A percentile compares a stretch with the other conserved stretches of the same genome.
These are phyloP conservation scores for Lepus europaeus DNA, from an alignment of 2,113 vertebrate genomes.

Conservation along the genomic window DNA sequence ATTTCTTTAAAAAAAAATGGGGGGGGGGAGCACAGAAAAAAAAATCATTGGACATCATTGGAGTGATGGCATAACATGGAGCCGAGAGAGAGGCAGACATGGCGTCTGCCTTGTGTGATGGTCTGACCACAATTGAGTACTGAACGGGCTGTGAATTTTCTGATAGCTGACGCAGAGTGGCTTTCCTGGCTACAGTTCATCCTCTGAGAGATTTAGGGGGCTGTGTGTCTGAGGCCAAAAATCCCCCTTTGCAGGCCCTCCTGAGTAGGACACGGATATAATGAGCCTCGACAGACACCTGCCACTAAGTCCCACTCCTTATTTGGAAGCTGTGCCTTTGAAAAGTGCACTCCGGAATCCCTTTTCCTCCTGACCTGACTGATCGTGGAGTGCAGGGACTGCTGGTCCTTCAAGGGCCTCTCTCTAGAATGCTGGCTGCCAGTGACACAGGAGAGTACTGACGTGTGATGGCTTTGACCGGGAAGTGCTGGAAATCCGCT, in stretches of 20 bases:
- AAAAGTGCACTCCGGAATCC: neutral
- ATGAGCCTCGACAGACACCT: neutral
- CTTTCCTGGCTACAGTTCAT: neutral
- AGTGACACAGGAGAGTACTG: neutral
- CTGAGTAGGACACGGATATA: neutral
- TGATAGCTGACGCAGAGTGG: neutral
- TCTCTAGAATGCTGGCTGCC: neutral
- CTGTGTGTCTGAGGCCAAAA: neutral
- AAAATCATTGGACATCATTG: neutral
- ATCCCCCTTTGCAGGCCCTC: neutral
- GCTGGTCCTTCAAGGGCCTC: neutral
- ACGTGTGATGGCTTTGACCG: neutral
- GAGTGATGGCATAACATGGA: neutral
- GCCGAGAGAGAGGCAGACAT: neutral
- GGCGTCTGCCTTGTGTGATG: neutral
- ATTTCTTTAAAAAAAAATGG: neutral
- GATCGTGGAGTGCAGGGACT: neutral
- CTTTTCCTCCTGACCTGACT: neutral
- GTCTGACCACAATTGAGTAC: neutral
- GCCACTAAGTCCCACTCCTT: neutral
- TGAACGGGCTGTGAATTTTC: neutral
- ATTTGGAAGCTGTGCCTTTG: neutral
- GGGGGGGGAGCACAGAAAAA: neutral
- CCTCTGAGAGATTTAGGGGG: neutral
- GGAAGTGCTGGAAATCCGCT: slow-evolving; percentile 15